Evolutionary conservation across 2,113 vertebrate species (phyloP), one percentile per base, ranked within the genome.

Genomic region (Pituophis catenifer): DNA sequence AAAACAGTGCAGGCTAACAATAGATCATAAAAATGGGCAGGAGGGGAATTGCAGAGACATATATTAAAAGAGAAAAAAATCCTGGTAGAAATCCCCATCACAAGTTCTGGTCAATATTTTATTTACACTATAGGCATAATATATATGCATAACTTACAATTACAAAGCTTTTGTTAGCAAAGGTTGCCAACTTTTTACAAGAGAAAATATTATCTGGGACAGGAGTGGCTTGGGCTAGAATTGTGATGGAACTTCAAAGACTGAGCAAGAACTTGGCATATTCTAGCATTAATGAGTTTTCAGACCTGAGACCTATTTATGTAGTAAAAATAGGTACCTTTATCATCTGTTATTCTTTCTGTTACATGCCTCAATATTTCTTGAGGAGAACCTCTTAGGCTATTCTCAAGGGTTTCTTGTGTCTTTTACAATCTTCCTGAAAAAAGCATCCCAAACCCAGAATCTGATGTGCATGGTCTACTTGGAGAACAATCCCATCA

Each of bases 101-200:
- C 90, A 38, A 26, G 89, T 53, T 95, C 2, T 1, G 21, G 52
- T 48, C 92, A 52, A 85, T 87, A 90, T 94, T 94, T 92, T 55
- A 38, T 59, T 87, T 48, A 88, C 11, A 15, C 21, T 33, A 92
- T 33, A 24, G 33, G 29, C 23, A 13, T 88, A 86, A 6, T 12
- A 21, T 88, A 54, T 88, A 2, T 89, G 50, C 33, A 75, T 11
- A 48, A 11, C 55, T 57, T 55, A 29, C 17, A 86, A 19, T 33
- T 38, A 91, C 52, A 81, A 55, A 57, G 26, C 17, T 52, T 58
- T 91, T 87, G 10, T 85, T 52, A 50, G 7, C 54, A 58, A 59
- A 86, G 8, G 10, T 53, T 75, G 90, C 13, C 11, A 44, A 48
- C 11, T 91, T 86, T 86, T 57, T 81, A 75, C 11, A 53, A 1